These are phyloP conservation scores for Phainopepla nitens DNA, from an alignment of 2,113 vertebrate genomes.

Conservation along the genomic window DNA sequence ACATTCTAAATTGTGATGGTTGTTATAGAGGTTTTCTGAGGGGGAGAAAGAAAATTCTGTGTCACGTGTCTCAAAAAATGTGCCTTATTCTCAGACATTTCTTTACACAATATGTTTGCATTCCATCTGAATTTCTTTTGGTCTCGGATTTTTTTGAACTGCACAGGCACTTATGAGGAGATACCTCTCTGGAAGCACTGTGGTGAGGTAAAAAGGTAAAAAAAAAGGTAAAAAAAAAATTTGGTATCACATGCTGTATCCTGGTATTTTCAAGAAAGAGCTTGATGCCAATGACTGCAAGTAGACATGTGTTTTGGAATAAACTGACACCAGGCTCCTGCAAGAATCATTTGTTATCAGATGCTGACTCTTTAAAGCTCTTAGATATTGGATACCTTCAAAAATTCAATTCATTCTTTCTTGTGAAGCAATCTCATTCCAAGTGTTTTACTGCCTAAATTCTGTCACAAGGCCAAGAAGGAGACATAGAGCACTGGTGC, in stretches of 20 bases:
- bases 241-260: not conserved
- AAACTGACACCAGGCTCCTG: not conserved
- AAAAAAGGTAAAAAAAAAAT: not conserved
- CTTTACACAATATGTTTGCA: not conserved
- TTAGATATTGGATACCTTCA: conserved; percentile 3
- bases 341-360: not conserved
- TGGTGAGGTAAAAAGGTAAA: not conserved
- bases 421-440: conserved; percentile 26
- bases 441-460: conserved; percentile 12
- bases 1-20: not conserved
- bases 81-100: not conserved
- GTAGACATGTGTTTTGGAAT: not conserved
- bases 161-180: not conserved
- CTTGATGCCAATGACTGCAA: not conserved
- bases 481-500: not conserved
- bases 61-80: not conserved
- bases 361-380: not conserved
- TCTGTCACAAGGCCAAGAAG: not conserved
- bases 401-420: conserved; percentile 35
- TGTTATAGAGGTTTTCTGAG: not conserved
- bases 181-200: not conserved
- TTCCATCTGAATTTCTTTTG: not conserved
- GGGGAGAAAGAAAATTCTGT: not conserved
- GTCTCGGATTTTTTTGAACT: not conserved
- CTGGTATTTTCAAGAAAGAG: not conserved